Evolutionary conservation across 2,888 invertebrate species (phyloP).

Genomic region (Limenitis camilla): DNA sequence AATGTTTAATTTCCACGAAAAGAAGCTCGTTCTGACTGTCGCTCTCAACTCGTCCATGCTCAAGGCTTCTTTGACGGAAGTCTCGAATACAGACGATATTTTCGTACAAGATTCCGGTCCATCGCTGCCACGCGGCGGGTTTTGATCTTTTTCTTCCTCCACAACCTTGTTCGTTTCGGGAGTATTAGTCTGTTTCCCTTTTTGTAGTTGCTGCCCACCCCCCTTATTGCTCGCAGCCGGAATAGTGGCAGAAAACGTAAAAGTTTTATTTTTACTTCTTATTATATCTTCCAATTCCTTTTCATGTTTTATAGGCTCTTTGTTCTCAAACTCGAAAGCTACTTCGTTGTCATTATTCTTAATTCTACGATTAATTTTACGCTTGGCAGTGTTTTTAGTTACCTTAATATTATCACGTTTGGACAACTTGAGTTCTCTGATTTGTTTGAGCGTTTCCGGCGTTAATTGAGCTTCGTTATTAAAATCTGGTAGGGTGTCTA

Average conservation of each 20-base stretch:
- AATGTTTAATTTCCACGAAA: conserved; percentile 56
- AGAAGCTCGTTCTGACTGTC: conserved; percentile 47
- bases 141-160: conserved; percentile 47
- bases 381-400: conserved; percentile 61
- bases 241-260: conserved; percentile 55
- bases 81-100: conserved; percentile 52
- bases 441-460: conserved; percentile 65
- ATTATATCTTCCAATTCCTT: conserved; percentile 47
- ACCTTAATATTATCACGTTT: conserved; percentile 63
- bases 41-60: conserved; percentile 57
- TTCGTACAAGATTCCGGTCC: conserved; percentile 50
- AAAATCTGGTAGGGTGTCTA: conserved; percentile 55
- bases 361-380: conserved; percentile 52
- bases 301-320: conserved; percentile 53
- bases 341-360: conserved; percentile 49
- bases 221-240: conserved; percentile 63
- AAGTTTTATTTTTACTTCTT: conserved; percentile 45
- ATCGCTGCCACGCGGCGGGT: conserved; percentile 41
- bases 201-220: too few relatives aligned
- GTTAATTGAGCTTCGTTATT: conserved; percentile 59
- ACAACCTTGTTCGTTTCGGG: conserved; percentile 50
- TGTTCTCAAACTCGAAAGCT: conserved; percentile 54
- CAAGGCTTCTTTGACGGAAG: conserved; percentile 54
- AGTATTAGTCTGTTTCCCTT: conserved; percentile 51
- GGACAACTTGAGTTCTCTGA: conserved; percentile 57